A percentile compares a stretch with the other conserved stretches of the same genome.
Evolutionary conservation across 2,797 vertebrate species (phyloP).

Genomic region (Pelochelys cantorii): DNA sequence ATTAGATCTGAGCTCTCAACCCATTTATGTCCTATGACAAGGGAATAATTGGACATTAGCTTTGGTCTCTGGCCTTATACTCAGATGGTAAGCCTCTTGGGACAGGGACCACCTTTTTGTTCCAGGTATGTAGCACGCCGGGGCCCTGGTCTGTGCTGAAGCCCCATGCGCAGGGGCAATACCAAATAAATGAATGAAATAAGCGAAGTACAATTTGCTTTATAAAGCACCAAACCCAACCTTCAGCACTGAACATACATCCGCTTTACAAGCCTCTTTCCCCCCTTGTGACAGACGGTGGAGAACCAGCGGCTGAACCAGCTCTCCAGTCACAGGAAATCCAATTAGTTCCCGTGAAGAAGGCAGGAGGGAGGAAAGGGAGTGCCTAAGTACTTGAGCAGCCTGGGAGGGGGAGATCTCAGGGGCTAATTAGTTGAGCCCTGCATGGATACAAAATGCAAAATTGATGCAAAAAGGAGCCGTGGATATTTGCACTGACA

Average conservation of each 20-base stretch:
- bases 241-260: neutral
- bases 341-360: neutral
- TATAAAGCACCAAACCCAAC: neutral
- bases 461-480: no score
- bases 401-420: neutral
- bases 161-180: neutral
- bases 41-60: neutral
- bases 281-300: neutral
- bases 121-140: neutral
- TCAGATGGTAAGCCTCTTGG: neutral
- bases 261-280: accelerated
- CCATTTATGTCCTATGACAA: neutral
- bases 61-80: neutral
- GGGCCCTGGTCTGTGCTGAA: neutral
- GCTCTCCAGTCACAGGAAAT: neutral
- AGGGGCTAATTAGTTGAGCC: neutral
- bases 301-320: neutral
- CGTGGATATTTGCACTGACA: no score
- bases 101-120: neutral
- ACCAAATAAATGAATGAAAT: neutral
- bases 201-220: accelerated
- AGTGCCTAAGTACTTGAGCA: neutral
- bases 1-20: neutral
- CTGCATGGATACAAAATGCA: no score
- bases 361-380: neutral